Evolutionary conservation across 2,888 invertebrate species (phyloP).

Genomic region (Eristalinus sepulchralis): DNA sequence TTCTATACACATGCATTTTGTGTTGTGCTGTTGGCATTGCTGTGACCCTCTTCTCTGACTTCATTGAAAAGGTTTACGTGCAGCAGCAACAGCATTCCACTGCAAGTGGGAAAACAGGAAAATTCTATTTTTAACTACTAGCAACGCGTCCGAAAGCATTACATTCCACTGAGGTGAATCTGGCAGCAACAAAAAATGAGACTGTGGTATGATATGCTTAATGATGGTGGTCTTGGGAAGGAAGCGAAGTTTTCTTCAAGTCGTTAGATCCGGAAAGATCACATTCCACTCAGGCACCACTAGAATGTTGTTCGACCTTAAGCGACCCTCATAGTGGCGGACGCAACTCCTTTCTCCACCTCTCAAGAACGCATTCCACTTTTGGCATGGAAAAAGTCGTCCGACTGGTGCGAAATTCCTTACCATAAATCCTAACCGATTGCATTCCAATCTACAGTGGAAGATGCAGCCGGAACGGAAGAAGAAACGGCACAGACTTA

Average conservation of each 20-base stretch:
- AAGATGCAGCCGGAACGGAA: conserved; percentile 19
- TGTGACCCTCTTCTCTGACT: conserved; percentile 61
- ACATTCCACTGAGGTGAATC: conserved; percentile 65
- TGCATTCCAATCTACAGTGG: conserved; percentile 33
- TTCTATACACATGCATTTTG: background rate
- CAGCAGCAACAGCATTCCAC: conserved; percentile 46
- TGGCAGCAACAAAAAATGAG: conserved; percentile 9
- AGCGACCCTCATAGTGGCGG: too few species aligned
- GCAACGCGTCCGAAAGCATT: conserved; percentile 42
- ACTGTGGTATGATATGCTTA: conserved; percentile 5
- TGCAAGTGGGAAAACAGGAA: conserved; percentile 55
- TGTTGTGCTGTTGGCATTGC: conserved; percentile 24
- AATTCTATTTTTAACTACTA: conserved; percentile 67
- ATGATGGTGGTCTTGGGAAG: conserved; percentile 27
- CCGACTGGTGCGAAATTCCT: background rate
- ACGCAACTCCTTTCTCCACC: background rate
- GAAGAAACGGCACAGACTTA: conserved; percentile 15
- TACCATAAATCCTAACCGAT: conserved; percentile 35
- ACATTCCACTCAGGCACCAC: too few species aligned
- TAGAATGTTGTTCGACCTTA: conserved; percentile 52
- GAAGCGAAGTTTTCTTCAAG: background rate
- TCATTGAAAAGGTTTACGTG: conserved; percentile 50
- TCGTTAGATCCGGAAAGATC: conserved; percentile 15
- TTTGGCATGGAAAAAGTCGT: conserved; percentile 34
- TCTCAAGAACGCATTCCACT: conserved; percentile 16